A percentile compares a stretch with the other conserved stretches of the same genome.
These are phyloP conservation scores for Campopleginae sp. DNA, from an alignment of 2,888 invertebrate species.

Conservation along the genomic window DNA sequence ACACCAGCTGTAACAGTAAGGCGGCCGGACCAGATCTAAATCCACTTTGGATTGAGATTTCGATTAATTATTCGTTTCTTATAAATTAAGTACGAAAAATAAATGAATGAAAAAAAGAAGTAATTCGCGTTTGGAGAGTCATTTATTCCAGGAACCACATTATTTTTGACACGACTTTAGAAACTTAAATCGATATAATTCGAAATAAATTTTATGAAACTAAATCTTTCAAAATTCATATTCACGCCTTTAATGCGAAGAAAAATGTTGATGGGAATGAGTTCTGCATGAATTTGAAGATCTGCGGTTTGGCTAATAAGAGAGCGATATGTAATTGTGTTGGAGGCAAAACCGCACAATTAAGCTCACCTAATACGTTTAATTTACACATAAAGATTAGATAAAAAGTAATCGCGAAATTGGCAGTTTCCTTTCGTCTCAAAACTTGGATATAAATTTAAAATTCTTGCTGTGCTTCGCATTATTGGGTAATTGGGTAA, in stretches of 20 bases:
- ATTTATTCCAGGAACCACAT: background rate
- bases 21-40: conserved; percentile 17
- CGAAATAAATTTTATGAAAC: background rate
- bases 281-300: conserved; percentile 35
- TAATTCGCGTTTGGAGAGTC: background rate
- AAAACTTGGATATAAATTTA: background rate
- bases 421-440: conserved; percentile 31
- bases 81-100: conserved; percentile 17
- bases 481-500: background rate
- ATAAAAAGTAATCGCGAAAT: conserved; percentile 52
- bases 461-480: background rate
- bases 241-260: background rate
- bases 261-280: conserved; percentile 9
- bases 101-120: conserved; percentile 2
- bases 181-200: background rate
- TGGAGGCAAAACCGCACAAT: conserved; percentile 53
- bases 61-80: conserved; percentile 16
- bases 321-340: conserved; percentile 12
- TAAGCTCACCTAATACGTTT: conserved; percentile 44
- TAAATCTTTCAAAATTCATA: background rate
- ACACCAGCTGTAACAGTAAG: conserved; percentile 15
- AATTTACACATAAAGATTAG: conserved; percentile 58
- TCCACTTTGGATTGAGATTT: conserved; percentile 17
- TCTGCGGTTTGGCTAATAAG: conserved; percentile 17
- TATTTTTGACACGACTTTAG: background rate